Conservation (phyloP, 2,113 vertebrate genomes). For the Porphyrio hochstetteri region DNA sequence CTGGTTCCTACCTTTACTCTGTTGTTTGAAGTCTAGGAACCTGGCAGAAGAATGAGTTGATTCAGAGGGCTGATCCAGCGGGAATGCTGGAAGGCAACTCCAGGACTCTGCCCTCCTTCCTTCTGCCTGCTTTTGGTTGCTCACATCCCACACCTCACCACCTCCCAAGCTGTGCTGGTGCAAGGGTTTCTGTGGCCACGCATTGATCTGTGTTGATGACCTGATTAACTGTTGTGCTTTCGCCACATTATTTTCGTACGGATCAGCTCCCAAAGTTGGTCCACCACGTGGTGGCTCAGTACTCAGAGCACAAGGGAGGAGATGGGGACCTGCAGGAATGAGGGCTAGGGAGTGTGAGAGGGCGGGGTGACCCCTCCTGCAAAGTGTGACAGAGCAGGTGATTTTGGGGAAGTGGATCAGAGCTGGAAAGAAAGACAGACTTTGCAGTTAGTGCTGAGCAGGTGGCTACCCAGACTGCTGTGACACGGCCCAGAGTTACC, state of each 20-base stretch:
- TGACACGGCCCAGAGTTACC: neutral
- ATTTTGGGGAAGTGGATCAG: neutral
- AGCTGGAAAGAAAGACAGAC: neutral
- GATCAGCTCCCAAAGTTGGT: neutral
- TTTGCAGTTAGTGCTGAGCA: neutral
- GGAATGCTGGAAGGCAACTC: neutral
- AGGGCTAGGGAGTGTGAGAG: neutral
- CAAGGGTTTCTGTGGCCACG: neutral
- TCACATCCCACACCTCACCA: neutral
- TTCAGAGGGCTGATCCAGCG: neutral
- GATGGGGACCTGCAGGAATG: neutral
- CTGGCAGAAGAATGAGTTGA: neutral
- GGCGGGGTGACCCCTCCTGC: neutral
- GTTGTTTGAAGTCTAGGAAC: neutral
- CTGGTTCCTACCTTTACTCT: neutral
- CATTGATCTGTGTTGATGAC: neutral
- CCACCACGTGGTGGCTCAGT: neutral
- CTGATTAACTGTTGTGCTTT: neutral
- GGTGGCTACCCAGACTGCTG: rapidly evolving
- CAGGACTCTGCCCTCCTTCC: neutral
- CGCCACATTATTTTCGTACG: neutral
- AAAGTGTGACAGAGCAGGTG: neutral
- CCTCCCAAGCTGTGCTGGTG: neutral
- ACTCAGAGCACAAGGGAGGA: neutral
- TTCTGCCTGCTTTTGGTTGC: neutral